Conservation (phyloP, 30 jellyfish, hydroid and myxozoan species). For the Nemopilema nomurai region DNA sequence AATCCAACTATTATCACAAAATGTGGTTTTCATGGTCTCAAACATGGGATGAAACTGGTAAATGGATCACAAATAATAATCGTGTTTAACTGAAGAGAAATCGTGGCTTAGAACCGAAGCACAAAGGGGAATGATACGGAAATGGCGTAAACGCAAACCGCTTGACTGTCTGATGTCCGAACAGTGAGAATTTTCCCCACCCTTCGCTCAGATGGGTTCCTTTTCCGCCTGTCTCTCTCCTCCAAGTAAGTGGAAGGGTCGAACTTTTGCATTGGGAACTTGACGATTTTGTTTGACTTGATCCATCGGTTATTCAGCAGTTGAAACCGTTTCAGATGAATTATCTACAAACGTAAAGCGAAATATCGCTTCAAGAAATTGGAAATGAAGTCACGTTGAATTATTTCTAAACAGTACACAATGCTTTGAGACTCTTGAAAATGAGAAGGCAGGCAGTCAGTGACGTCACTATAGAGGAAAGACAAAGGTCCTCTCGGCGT, state of each 20-base stretch:
- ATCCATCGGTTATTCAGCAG: slow-evolving; percentile 92
- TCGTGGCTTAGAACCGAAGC: no score
- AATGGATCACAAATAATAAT: no score
- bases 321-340: slow-evolving; percentile 88
- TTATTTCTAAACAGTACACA: no score
- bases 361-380: neutral
- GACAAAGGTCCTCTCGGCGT: no score
- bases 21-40: neutral
- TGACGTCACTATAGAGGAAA: no score
- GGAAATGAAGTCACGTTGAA: no score
- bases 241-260: slow-evolving; percentile 80
- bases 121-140: neutral
- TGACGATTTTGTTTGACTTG: slow-evolving; percentile 84
- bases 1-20: no score
- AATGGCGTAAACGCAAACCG: slow-evolving; percentile 16
- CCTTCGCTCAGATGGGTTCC: slow-evolving; percentile 41
- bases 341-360: slow-evolving; percentile 52
- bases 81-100: no score
- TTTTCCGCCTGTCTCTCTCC: slow-evolving; percentile 57
- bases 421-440: no score
- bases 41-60: neutral
- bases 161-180: slow-evolving; percentile 4
- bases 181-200: slow-evolving; percentile 41
- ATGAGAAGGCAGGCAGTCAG: no score
- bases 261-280: slow-evolving; percentile 70